phyloP scores from a whole-genome alignment of 2,113 vertebrate genomes.

The Mustela nigripes region DNA sequence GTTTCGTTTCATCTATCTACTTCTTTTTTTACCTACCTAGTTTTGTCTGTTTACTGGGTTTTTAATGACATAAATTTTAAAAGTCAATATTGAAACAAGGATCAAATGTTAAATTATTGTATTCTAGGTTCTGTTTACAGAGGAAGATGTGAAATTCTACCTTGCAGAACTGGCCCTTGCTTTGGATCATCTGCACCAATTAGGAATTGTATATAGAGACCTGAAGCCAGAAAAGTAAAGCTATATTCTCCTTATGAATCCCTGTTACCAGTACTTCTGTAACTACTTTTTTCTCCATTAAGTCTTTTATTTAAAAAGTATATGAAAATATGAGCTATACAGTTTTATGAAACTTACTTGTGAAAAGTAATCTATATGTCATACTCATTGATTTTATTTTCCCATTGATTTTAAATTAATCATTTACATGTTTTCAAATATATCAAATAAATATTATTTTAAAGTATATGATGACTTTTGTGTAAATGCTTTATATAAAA shows the following conservation, averaged over 20 bases:
- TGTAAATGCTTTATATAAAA: slow-evolving; percentile 76
- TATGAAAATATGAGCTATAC: background rate
- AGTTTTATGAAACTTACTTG: background rate
- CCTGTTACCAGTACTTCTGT: slow-evolving; percentile 77
- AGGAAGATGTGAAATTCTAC: slow-evolving; percentile 99
- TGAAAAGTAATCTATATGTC: slow-evolving; percentile 46
- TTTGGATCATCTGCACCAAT: slow-evolving; percentile 98
- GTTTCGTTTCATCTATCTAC: slow-evolving; percentile 16
- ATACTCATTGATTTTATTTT: background rate
- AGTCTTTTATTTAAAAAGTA: slow-evolving; percentile 11
- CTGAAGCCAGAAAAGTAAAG: slow-evolving; percentile 99
- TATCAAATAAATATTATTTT: slow-evolving; percentile 40
- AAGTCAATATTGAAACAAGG: slow-evolving; percentile 86
- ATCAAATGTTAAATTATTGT: slow-evolving; percentile 97
- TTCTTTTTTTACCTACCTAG: slow-evolving; percentile 14
- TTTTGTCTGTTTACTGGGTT: slow-evolving; percentile 54
- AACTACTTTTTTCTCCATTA: slow-evolving; percentile 67
- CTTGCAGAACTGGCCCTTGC: slow-evolving; percentile 99
- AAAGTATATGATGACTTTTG: slow-evolving; percentile 21
- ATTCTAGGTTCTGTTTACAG: slow-evolving; percentile 99
- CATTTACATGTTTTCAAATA: background rate
- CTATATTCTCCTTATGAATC: slow-evolving; percentile 84
- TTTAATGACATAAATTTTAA: slow-evolving; percentile 70
- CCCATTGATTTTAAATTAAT: slow-evolving; percentile 40
- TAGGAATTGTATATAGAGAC: slow-evolving; percentile 99